A percentile compares a stretch with the other conserved stretches of the same genome.
Conservation (phyloP, 2,888 invertebrate species). For the Xanthorhoe designata region DNA sequence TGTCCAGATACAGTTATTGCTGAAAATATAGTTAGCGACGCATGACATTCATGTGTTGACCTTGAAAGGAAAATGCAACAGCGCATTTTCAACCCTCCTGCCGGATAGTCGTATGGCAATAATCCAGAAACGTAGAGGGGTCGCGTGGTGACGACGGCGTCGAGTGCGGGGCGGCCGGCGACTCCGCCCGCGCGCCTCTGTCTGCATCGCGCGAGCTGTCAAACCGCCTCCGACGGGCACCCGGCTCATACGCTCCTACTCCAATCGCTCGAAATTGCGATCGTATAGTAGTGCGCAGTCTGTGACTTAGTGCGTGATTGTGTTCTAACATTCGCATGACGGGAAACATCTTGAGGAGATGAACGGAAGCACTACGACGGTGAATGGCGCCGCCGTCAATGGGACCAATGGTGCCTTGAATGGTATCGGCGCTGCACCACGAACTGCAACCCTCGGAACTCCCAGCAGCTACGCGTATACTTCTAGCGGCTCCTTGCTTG, state of each 20-base stretch:
- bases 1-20: conserved; percentile 3
- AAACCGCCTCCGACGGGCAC: conserved; percentile 84
- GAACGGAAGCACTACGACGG: conserved; percentile 85
- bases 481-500: conserved; percentile 86
- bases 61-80: conserved; percentile 73
- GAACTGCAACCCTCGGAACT: conserved; percentile 80
- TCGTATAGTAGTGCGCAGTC: conserved; percentile 71
- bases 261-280: conserved; percentile 69
- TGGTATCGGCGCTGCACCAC: conserved; percentile 78
- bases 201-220: conserved; percentile 77
- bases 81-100: conserved; percentile 81
- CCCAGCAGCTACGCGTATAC: conserved; percentile 88
- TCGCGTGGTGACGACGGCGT: conserved; percentile 64
- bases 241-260: conserved; percentile 79
- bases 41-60: conserved; percentile 60
- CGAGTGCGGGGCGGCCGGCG: conserved; percentile 67
- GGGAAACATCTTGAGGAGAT: conserved; percentile 72
- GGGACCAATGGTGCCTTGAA: conserved; percentile 77
- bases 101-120: conserved; percentile 68
- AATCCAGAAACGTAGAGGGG: conserved; percentile 69
- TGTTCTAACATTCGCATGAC: conserved; percentile 76
- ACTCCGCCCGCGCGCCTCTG: conserved; percentile 76
- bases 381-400: conserved; percentile 80
- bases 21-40: conserved; percentile 31
- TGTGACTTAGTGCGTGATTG: conserved; percentile 77